phyloP scores from a whole-genome alignment of 2,797 vertebrate species.

The Chaetophractus vellerosus region DNA sequence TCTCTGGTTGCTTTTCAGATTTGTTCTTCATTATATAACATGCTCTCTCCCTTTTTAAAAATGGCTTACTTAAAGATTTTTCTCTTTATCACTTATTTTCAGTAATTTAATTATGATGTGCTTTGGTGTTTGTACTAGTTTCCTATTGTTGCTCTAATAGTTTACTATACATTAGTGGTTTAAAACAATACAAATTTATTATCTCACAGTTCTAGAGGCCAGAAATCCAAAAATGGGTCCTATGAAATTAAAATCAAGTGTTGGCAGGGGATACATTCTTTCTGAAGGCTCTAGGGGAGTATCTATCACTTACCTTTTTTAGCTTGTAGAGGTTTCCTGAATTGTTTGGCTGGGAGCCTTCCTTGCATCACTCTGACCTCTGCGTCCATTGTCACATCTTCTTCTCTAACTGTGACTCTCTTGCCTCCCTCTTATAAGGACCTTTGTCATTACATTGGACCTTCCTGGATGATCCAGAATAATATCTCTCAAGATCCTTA shows the following conservation, averaged over 20 bases:
- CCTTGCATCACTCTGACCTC: background rate
- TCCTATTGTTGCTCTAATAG: background rate
- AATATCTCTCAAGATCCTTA: background rate
- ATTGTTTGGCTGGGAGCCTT: background rate
- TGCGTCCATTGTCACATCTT: background rate
- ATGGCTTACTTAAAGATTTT: background rate
- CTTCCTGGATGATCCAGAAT: background rate
- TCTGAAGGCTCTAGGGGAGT: background rate
- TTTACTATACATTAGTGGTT: background rate
- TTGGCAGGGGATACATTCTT: background rate
- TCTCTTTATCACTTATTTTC: background rate
- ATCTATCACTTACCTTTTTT: background rate
- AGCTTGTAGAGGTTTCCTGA: background rate
- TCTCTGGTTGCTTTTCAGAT: background rate
- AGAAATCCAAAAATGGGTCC: background rate
- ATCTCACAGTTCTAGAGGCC: background rate
- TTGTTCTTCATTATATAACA: background rate
- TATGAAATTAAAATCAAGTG: background rate
- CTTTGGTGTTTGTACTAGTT: constrained; percentile 6
- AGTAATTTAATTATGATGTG: background rate
- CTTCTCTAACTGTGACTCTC: background rate
- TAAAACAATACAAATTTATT: background rate
- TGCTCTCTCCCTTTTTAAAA: background rate
- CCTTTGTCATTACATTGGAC: background rate
- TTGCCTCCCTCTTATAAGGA: background rate